phyloP scores from a whole-genome alignment of 2,888 invertebrate species.

The Tolmerus cingulatus region DNA sequence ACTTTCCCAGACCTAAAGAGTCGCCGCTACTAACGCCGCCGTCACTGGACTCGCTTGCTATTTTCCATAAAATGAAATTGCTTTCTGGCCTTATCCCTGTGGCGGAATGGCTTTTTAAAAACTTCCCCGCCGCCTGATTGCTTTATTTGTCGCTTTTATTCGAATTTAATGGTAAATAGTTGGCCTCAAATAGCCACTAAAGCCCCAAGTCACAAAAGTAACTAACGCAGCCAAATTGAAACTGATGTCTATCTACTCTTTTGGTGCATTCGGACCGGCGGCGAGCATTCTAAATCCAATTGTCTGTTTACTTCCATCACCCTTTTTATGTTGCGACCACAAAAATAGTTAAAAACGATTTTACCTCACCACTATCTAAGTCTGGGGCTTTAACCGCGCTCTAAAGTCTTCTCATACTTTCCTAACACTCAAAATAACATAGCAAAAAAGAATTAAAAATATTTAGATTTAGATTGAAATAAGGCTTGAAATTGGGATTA shows the following conservation, averaged over 20 bases:
- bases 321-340: not conserved
- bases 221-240: not conserved
- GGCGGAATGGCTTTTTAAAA: conserved; percentile 12
- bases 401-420: too few relatives aligned
- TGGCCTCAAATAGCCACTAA: not conserved
- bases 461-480: too few relatives aligned
- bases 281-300: not conserved
- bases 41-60: not conserved
- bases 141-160: conserved; percentile 24
- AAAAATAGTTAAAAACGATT: not conserved
- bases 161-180: conserved; percentile 22
- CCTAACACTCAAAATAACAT: too few relatives aligned
- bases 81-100: not conserved
- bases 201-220: too few relatives aligned
- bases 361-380: not conserved
- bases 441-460: too few relatives aligned
- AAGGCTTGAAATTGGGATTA: too few relatives aligned
- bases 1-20: not conserved
- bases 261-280: not conserved
- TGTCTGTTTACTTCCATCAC: not conserved
- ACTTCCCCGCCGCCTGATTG: not conserved
- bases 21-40: not conserved
- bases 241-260: not conserved
- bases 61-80: conserved; percentile 36
- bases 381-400: too few relatives aligned